Percentiles rank a stretch among this genome's conserved stretches.
These are phyloP conservation scores for Pantala flavescens DNA, from an alignment of 1,140 invertebrate genomes.

Conservation along the genomic window DNA sequence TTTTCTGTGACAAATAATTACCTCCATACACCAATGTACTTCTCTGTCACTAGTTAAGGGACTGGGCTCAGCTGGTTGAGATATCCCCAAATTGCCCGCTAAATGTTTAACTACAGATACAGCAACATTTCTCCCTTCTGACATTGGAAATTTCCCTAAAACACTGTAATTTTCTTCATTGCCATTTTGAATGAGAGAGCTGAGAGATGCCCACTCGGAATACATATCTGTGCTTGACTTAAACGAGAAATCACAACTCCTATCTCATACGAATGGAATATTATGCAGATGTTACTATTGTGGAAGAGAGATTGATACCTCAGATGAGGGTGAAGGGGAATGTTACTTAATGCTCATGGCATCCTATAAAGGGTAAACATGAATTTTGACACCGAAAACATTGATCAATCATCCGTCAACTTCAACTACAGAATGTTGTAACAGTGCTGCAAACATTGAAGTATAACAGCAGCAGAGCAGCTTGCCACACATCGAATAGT, in stretches of 20 bases:
- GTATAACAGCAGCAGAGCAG: too few relatives aligned
- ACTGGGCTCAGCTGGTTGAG: slow-evolving; percentile 64
- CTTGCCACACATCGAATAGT: too few relatives aligned
- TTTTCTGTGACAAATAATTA: slow-evolving; percentile 25
- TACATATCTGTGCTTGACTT: slow-evolving; percentile 49
- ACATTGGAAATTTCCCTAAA: slow-evolving; percentile 70
- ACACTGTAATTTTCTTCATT: slow-evolving; percentile 62
- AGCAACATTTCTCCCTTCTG: slow-evolving; percentile 69
- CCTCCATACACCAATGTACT: slow-evolving; percentile 85
- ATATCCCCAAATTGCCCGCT: slow-evolving; percentile 60
- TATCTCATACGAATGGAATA: too few relatives aligned
- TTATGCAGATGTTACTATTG: too few relatives aligned
- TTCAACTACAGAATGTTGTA: too few relatives aligned
- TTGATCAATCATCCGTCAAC: too few relatives aligned
- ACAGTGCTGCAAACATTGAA: too few relatives aligned
- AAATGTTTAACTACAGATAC: slow-evolving; percentile 72
- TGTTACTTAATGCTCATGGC: too few relatives aligned
- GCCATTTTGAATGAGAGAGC: slow-evolving; percentile 51
- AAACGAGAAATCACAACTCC: background rate
- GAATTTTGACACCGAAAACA: too few relatives aligned
- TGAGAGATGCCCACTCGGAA: slow-evolving; percentile 74
- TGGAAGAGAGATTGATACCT: too few relatives aligned
- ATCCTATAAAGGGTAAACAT: too few relatives aligned
- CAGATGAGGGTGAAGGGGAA: too few relatives aligned
- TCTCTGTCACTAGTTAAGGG: slow-evolving; percentile 64